These are phyloP conservation scores for Prunella strophiata DNA, from an alignment of 2,797 vertebrate genomes.

Conservation along the genomic window DNA sequence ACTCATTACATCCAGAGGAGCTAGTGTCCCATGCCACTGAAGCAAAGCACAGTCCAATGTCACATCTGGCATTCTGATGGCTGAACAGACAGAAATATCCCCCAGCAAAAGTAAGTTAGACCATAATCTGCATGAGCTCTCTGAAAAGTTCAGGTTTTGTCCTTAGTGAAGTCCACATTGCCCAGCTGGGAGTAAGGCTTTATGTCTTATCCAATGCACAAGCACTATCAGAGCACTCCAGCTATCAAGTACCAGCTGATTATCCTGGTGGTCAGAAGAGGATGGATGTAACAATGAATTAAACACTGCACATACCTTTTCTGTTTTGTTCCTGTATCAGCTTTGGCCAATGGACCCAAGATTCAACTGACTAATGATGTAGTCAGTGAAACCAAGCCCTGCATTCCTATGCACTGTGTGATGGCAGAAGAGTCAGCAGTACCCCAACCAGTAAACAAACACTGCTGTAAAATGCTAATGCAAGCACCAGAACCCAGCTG, in stretches of 20 bases:
- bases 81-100: not conserved
- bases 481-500: constrained; percentile 5
- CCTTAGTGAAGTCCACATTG: not conserved
- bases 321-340: not conserved
- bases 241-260: not conserved
- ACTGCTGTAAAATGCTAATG: constrained; percentile 23
- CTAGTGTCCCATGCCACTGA: not conserved
- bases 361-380: not conserved
- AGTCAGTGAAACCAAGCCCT: not conserved
- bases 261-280: not conserved
- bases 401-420: not conserved
- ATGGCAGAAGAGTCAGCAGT: constrained; percentile 20
- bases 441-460: constrained; percentile 40
- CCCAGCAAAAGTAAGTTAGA: not conserved
- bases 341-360: not conserved
- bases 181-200: not conserved
- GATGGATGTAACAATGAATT: not conserved
- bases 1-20: not conserved
- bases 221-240: not conserved
- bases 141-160: not conserved
- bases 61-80: not conserved
- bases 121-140: not conserved
- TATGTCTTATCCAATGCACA: not conserved
- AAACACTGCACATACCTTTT: not conserved
- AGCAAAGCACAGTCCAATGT: not conserved